Evolutionary conservation across 2,797 vertebrate species (phyloP).

Genomic region (Lacerta agilis): DNA sequence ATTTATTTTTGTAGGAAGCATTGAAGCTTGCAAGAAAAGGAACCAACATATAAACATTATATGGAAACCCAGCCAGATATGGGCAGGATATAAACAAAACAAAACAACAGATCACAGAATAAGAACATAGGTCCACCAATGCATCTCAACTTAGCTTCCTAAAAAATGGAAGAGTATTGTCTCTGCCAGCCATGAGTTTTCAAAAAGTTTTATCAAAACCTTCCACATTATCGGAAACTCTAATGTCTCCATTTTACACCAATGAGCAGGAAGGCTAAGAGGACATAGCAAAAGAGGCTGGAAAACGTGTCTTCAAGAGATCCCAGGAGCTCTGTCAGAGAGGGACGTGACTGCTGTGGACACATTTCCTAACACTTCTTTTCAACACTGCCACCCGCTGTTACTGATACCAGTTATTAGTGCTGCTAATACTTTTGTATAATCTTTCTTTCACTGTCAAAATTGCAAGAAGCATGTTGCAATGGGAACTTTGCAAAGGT

Average conservation of each 20-base stretch:
- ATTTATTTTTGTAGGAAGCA: too few relatives aligned
- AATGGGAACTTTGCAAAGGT: neutral
- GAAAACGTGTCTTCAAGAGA: neutral
- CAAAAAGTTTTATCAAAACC: constrained; percentile 3
- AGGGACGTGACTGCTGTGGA: constrained; percentile 1
- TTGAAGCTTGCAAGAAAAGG: neutral
- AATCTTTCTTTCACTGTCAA: neutral
- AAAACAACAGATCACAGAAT: neutral
- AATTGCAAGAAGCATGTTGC: neutral
- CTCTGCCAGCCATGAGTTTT: neutral
- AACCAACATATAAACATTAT: neutral
- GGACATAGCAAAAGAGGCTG: neutral
- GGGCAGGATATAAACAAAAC: neutral
- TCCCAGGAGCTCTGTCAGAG: neutral
- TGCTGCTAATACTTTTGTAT: constrained; percentile 2
- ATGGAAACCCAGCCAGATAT: neutral
- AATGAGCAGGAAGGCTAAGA: constrained; percentile 12
- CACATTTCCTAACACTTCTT: neutral
- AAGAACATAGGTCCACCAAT: constrained; percentile 11
- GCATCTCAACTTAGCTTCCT: neutral
- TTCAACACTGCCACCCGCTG: neutral
- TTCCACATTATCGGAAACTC: neutral
- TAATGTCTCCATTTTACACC: constrained; percentile 6
- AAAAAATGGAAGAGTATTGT: neutral
- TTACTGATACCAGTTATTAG: neutral